A percentile compares a stretch with the other conserved stretches of the same genome.
Conservation (phyloP, 2,797 vertebrate genomes). For the Ambastaia sidthimunki region DNA sequence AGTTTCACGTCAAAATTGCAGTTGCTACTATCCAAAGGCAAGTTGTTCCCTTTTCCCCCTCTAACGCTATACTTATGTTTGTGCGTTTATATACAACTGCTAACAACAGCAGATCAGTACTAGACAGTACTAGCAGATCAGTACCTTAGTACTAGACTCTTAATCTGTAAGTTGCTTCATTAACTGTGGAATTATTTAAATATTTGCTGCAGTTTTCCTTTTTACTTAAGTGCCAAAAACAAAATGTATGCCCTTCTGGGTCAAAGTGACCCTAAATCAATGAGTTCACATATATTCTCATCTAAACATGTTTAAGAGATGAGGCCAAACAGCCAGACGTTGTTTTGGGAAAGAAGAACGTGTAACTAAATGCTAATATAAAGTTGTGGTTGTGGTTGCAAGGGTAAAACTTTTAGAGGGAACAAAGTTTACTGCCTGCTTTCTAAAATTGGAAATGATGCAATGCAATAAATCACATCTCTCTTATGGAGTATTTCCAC, state of each 20-base stretch:
- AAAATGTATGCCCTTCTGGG: not conserved
- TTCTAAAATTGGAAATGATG: not conserved
- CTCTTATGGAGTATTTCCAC: not conserved
- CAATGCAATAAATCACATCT: too few species aligned
- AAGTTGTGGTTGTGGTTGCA: not conserved
- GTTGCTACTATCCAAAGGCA: not conserved
- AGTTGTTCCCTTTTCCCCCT: not conserved
- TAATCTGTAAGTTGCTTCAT: not conserved
- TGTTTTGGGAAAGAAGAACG: not conserved
- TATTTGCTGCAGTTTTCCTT: not conserved
- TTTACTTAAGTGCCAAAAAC: not conserved
- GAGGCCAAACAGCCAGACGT: not conserved
- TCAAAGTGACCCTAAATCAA: not conserved
- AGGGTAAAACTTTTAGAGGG: not conserved
- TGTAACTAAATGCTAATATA: not conserved
- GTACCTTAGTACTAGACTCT: conserved; percentile 11
- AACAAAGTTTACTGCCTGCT: not conserved
- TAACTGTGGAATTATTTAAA: not conserved
- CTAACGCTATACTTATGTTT: not conserved
- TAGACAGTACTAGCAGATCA: too few species aligned
- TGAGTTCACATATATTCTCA: not conserved
- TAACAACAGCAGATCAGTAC: conserved; percentile 7
- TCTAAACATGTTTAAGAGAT: not conserved
- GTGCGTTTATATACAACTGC: not conserved
- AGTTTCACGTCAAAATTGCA: not conserved